These are phyloP conservation scores for Penaeus chinensis DNA, from an alignment of 1,140 invertebrate species.

Conservation along the genomic window DNA sequence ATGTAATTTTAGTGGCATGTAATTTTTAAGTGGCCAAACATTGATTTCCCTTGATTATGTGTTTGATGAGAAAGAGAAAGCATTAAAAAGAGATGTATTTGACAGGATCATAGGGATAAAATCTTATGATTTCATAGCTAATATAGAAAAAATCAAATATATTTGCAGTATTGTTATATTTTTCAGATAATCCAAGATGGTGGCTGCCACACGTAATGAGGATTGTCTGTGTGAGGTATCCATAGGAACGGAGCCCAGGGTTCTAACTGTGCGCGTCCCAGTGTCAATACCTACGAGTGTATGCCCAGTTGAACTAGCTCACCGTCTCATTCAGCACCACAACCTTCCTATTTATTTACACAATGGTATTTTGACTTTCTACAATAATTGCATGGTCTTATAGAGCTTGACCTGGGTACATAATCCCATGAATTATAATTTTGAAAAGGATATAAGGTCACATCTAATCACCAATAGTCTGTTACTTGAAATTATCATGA, in stretches of 20 bases:
- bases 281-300: constrained; percentile 23
- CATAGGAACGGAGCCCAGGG: constrained; percentile 1
- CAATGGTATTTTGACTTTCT: neutral
- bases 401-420: neutral
- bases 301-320: constrained; percentile 39
- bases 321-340: constrained; percentile 39
- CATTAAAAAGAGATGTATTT: too few relatives aligned
- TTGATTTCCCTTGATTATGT: too few relatives aligned
- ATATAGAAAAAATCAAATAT: neutral
- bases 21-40: too few relatives aligned
- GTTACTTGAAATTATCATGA: neutral
- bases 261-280: constrained; percentile 27
- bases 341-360: constrained; percentile 48
- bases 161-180: neutral
- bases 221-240: constrained; percentile 41
- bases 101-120: too few relatives aligned
- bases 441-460: too few relatives aligned
- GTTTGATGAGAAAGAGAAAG: too few relatives aligned
- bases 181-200: constrained; percentile 30
- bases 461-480: neutral
- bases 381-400: neutral
- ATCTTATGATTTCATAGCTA: too few relatives aligned
- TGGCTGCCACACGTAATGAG: constrained; percentile 31
- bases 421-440: neutral
- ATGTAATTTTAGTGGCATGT: too few relatives aligned